Evolutionary conservation across 2,113 vertebrate species (phyloP).

Genomic region (Ranitomeya imitator): DNA sequence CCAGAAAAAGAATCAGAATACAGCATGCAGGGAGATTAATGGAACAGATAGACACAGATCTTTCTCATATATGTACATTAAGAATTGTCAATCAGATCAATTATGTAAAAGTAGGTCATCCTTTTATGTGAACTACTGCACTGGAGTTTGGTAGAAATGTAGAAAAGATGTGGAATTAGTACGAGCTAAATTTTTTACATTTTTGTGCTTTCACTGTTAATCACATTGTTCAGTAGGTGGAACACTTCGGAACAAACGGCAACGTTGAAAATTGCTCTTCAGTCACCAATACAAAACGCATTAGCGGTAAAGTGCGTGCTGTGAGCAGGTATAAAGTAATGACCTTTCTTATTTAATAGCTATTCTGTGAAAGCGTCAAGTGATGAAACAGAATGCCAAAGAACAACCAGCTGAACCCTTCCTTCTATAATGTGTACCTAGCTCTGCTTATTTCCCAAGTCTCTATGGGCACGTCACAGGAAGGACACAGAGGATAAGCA

Average conservation of each 20-base stretch:
- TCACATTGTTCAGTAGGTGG: slow-evolving; percentile 5
- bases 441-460: too few species aligned
- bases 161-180: not conserved
- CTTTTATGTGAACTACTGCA: too few species aligned
- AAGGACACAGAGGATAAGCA: not conserved
- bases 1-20: too few species aligned
- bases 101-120: too few species aligned
- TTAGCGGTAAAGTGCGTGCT: slow-evolving; percentile 27
- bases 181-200: not conserved
- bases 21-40: too few species aligned
- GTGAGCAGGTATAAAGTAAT: slow-evolving; percentile 21
- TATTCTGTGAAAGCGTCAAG: not conserved
- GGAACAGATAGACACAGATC: too few species aligned
- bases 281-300: slow-evolving; percentile 24
- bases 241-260: slow-evolving; percentile 21
- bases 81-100: too few species aligned
- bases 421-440: not conserved
- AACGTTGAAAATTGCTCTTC: slow-evolving; percentile 14
- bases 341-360: slow-evolving; percentile 33
- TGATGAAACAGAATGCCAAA: slow-evolving; percentile 13
- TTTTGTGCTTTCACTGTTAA: not conserved
- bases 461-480: not conserved
- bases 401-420: not conserved
- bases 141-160: not conserved
- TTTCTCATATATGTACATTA: too few species aligned